Base-by-base conservation (phyloP, 2,797 vertebrate species). In the Philypnodon macrostomus region DNA sequence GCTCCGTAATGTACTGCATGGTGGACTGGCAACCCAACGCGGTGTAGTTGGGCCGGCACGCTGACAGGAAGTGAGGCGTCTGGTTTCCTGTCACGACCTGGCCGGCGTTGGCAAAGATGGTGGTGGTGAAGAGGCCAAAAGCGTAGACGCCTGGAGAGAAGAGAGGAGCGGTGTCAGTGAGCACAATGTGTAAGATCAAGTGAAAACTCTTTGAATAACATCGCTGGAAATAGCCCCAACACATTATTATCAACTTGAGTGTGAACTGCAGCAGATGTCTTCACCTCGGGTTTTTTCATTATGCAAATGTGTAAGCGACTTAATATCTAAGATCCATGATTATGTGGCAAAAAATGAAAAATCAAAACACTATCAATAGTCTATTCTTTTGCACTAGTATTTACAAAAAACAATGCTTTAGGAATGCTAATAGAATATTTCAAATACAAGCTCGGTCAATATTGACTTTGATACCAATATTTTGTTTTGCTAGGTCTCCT, bases 51-150 rank as follows among this genome's bases (percentile, higher is more conserved):
- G 94, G 94, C 11, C 91, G 90, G 56, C 94, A 96, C 16, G 93
- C 92, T 0, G 93, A 92, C 70, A 96, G 85, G 80, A 95, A 96
- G 74, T 96, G 93, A 9, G 94, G 94, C 0, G 93, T 90, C 67
- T 93, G 94, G 80, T 91, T 94, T 53, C 94, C 94, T 0, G 93
- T 95, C 59, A 96, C 93, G 45, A 94, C 93, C 75, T 96, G 94
- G 10, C 94, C 92, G 0, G 93, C 92, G 3, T 93, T 95, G 63
- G 91, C 93, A 6, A 95, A 96, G 77, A 96, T 95, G 69, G 90
- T 91, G 15, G 93, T 94, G 63, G 92, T 91, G 76, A 96, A 93
- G 16, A 95, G 89, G 36, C 94, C 94, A 2, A 96, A 96, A 40
- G 93, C 90, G 29, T 93, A 95, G 29, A 95, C 93, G 1, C 93